A percentile compares a stretch with the other conserved stretches of the same genome.
Evolutionary conservation across 2,888 invertebrate species (phyloP).

Genomic region (Drosophila longiperda): DNA sequence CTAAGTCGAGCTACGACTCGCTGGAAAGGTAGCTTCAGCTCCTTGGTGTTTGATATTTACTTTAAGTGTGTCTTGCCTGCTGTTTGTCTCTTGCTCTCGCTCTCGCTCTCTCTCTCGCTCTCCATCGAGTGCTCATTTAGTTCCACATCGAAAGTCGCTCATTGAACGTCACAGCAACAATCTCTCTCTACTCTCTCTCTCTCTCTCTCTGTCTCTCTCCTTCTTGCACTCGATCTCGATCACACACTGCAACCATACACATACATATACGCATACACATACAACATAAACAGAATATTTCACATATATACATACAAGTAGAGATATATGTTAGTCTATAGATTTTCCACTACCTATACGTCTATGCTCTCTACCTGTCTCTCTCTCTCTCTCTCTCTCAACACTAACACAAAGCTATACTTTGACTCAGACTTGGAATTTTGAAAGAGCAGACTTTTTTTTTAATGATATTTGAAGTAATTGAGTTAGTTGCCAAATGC

Average conservation of each 20-base stretch:
- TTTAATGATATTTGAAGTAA: slow-evolving; percentile 7
- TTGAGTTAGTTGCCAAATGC: slow-evolving; percentile 49
- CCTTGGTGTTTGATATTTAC: slow-evolving; percentile 84
- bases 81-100: slow-evolving; percentile 35
- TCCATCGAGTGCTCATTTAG: slow-evolving; percentile 15
- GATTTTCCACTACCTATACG: slow-evolving; percentile 29
- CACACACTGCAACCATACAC: slow-evolving; percentile 44
- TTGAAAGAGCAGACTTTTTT: slow-evolving; percentile 53
- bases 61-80: slow-evolving; percentile 38
- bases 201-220: not conserved
- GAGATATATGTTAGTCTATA: slow-evolving; percentile 32
- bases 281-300: slow-evolving; percentile 1
- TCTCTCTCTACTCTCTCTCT: not conserved
- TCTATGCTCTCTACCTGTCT: slow-evolving; percentile 39
- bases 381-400: slow-evolving; percentile 30
- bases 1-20: slow-evolving; percentile 54
- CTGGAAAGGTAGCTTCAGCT: slow-evolving; percentile 54
- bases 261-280: slow-evolving; percentile 23
- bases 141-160: slow-evolving; percentile 30
- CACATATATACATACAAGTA: slow-evolving; percentile 14
- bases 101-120: slow-evolving; percentile 27
- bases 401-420: slow-evolving; percentile 69
- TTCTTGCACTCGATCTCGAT: slow-evolving; percentile 6
- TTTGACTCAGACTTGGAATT: slow-evolving; percentile 67
- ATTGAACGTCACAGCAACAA: slow-evolving; percentile 32